Percentiles rank a stretch among this genome's conserved stretches.
phyloP scores from a whole-genome alignment of 2,113 vertebrate genomes.

The Genyomyrus donnyi region DNA sequence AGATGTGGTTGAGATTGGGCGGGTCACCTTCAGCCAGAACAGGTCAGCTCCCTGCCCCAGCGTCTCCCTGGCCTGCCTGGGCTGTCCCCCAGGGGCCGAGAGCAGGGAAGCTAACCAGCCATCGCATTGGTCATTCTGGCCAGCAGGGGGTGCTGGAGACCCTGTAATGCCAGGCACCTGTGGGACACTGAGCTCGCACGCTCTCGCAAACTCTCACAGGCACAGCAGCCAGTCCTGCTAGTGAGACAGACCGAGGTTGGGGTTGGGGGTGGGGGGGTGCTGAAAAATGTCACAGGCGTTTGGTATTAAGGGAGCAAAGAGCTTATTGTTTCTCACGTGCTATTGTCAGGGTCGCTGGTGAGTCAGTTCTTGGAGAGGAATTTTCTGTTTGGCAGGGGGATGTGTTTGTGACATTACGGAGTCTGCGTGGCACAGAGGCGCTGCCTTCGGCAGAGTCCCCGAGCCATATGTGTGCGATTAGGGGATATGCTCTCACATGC shows the following conservation, averaged over 20 bases:
- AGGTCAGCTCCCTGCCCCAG: background rate
- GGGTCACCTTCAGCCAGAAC: background rate
- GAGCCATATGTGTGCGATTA: conserved; percentile 59
- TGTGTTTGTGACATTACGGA: conserved; percentile 5
- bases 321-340: conserved; percentile 60
- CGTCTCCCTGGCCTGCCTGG: background rate
- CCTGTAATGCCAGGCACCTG: conserved; percentile 52
- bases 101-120: background rate
- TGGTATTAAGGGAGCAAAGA: conserved; percentile 51
- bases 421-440: conserved; percentile 10
- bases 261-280: background rate
- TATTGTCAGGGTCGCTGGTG: conserved; percentile 53
- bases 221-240: conserved; percentile 57
- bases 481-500: conserved; percentile 41
- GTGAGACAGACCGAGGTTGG: conserved; percentile 37
- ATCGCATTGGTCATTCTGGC: conserved; percentile 5
- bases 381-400: background rate
- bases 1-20: background rate
- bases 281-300: conserved; percentile 46
- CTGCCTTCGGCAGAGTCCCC: conserved; percentile 51
- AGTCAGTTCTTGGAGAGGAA: conserved; percentile 39
- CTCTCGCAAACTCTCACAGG: conserved; percentile 19
- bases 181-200: conserved; percentile 40
- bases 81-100: background rate
- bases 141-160: conserved; percentile 63